Percentiles rank a stretch among this genome's conserved stretches.
Conservation (phyloP, 2,113 vertebrate species). For the Polypterus senegalus region DNA sequence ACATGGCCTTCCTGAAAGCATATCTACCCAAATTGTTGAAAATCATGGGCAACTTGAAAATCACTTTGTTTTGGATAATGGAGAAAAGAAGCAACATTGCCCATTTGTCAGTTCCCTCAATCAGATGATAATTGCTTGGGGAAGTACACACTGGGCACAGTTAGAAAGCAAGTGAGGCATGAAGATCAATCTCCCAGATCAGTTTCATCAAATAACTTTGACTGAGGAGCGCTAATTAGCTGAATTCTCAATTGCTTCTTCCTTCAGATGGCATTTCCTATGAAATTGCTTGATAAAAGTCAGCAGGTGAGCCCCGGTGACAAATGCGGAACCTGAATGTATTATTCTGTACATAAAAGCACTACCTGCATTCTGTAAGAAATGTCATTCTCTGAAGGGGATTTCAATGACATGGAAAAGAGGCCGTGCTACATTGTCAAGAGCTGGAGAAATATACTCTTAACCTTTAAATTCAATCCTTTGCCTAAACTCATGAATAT, state of each 20-base stretch:
- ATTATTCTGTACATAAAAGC: slow-evolving; percentile 12
- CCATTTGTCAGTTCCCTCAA: slow-evolving; percentile 26
- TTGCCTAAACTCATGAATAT: neutral
- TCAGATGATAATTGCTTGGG: slow-evolving; percentile 45
- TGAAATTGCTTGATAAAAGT: slow-evolving; percentile 24
- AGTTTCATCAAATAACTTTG: slow-evolving; percentile 55
- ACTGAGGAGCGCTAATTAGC: slow-evolving; percentile 45
- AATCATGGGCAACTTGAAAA: neutral
- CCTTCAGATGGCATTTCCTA: slow-evolving; percentile 20
- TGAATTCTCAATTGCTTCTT: slow-evolving; percentile 19
- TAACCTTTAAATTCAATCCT: neutral
- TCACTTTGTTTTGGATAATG: neutral
- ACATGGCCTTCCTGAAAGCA: too few species aligned
- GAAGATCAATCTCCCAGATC: slow-evolving; percentile 57
- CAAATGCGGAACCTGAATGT: slow-evolving; percentile 20
- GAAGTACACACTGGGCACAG: slow-evolving; percentile 46
- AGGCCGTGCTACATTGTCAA: neutral
- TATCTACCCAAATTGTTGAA: neutral
- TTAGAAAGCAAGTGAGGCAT: slow-evolving; percentile 51
- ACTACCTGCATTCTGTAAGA: slow-evolving; percentile 23
- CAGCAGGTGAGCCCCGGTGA: slow-evolving; percentile 33
- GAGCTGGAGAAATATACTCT: neutral
- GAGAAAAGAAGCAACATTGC: neutral
- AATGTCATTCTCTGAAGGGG: neutral
- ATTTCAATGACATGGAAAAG: slow-evolving; percentile 12